phyloP scores from a whole-genome alignment of 2,113 vertebrate species.

The Sitta europaea region DNA sequence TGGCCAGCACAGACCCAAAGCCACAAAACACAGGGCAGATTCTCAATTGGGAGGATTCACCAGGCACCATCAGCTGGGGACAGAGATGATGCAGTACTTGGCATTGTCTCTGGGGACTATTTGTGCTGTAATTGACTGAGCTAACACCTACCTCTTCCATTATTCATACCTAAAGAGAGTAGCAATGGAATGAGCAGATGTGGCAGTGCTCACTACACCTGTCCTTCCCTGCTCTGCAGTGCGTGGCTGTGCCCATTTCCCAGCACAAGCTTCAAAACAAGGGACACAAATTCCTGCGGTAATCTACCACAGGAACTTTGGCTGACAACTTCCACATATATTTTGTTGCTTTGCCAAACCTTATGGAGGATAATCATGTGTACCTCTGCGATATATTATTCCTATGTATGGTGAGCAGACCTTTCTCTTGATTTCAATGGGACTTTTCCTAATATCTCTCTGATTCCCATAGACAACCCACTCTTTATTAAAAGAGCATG shows the following conservation, averaged over 20 bases:
- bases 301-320: not conserved
- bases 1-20: not conserved
- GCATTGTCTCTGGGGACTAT: not conserved
- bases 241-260: rapidly evolving
- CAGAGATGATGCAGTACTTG: not conserved
- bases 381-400: not conserved
- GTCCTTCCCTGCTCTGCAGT: not conserved
- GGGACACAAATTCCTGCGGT: not conserved
- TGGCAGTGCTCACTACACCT: not conserved
- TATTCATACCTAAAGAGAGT: not conserved
- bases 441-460: not conserved
- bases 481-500: not conserved
- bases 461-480: not conserved
- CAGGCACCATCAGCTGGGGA: not conserved
- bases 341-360: not conserved
- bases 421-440: not conserved
- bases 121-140: not conserved
- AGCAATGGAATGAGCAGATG: not conserved
- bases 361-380: not conserved
- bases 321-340: not conserved
- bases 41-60: not conserved
- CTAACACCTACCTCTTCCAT: not conserved
- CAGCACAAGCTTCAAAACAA: not conserved
- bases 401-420: not conserved
- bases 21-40: not conserved